A percentile compares a stretch with the other conserved stretches of the same genome.
These are phyloP conservation scores for Clarias pachynema DNA, from an alignment of 2,797 vertebrate genomes.

Conservation along the genomic window DNA sequence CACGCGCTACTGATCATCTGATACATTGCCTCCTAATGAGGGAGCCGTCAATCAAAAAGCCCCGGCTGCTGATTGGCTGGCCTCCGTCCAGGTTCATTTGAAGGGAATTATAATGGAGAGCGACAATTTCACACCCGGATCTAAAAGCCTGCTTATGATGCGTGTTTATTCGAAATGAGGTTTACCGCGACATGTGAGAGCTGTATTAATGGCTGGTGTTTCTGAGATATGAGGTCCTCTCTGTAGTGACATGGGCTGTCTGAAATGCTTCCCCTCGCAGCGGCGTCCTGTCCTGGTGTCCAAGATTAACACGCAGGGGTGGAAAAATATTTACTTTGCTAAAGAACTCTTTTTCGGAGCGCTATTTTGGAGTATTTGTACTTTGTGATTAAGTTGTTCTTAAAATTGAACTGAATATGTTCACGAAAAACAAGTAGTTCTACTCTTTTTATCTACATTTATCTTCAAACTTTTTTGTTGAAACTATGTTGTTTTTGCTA, in stretches of 20 bases:
- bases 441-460: neutral
- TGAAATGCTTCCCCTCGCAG: neutral
- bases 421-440: neutral
- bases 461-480: neutral
- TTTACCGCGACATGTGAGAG: constrained; percentile 11
- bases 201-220: neutral
- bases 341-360: neutral
- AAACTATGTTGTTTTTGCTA: no score
- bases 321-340: no score
- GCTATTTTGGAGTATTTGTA: neutral
- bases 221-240: neutral
- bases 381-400: neutral
- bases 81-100: constrained; percentile 40
- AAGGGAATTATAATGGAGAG: constrained; percentile 41
- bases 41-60: constrained; percentile 25
- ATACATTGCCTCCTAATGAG: constrained; percentile 44
- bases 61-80: constrained; percentile 33
- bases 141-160: constrained; percentile 19
- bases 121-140: constrained; percentile 42
- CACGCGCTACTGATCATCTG: constrained; percentile 36
- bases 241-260: neutral
- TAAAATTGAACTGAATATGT: neutral
- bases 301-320: neutral
- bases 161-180: constrained; percentile 27
- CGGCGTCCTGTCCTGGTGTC: neutral